These are phyloP conservation scores for Leucophora obtusa DNA, from an alignment of 2,888 invertebrate species.

Conservation along the genomic window DNA sequence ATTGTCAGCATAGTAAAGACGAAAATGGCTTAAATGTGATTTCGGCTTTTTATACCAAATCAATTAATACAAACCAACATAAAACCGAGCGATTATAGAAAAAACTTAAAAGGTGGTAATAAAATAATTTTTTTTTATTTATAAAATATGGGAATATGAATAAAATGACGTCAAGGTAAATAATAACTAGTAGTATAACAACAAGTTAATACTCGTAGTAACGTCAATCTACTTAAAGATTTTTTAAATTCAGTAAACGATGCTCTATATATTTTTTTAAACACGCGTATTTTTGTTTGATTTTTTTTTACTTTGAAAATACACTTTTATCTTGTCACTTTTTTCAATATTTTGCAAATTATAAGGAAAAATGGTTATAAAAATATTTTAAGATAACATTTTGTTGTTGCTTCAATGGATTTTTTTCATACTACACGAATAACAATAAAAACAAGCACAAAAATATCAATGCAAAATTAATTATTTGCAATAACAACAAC, in stretches of 20 bases:
- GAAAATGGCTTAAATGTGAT: slow-evolving; percentile 16
- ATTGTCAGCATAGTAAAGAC: slow-evolving; percentile 16
- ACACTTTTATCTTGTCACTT: slow-evolving; percentile 5
- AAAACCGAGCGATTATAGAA: neutral
- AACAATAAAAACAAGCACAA: slow-evolving; percentile 1
- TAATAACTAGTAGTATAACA: slow-evolving; percentile 10
- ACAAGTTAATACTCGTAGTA: slow-evolving; percentile 6
- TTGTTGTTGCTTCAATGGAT: slow-evolving; percentile 3
- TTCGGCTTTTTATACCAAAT: slow-evolving; percentile 9
- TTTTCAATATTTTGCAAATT: slow-evolving; percentile 1
- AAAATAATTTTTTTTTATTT: neutral
- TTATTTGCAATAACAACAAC: slow-evolving; percentile 39
- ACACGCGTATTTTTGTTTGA: slow-evolving; percentile 21
- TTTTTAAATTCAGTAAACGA: neutral
- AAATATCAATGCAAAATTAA: slow-evolving; percentile 44
- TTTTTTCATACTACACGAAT: neutral
- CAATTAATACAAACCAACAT: neutral
- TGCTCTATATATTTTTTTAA: neutral
- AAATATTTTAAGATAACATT: slow-evolving; percentile 14
- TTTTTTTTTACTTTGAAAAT: neutral
- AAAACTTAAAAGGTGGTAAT: too few relatives aligned
- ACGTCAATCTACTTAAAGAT: neutral
- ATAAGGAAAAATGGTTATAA: neutral
- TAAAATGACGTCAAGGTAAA: slow-evolving; percentile 54
- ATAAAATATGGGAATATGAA: neutral